A percentile compares a stretch with the other conserved stretches of the same genome.
phyloP scores from a whole-genome alignment of 2,113 vertebrate genomes.

The Pseudorasbora parva region DNA sequence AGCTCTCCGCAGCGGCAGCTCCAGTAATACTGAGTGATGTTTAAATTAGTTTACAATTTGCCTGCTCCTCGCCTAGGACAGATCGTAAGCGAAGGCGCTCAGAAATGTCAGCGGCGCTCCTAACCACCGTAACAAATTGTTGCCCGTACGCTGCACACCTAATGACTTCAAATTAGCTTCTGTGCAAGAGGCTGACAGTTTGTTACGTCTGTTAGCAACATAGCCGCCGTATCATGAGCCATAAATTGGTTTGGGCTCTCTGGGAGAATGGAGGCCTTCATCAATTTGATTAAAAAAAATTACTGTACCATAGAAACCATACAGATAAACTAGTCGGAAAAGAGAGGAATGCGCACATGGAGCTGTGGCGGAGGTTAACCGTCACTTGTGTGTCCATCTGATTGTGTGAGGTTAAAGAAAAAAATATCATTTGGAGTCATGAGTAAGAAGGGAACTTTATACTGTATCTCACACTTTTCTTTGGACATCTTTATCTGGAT shows the following conservation, averaged over 20 bases:
- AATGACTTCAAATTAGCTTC: slow-evolving; percentile 99
- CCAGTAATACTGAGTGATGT: slow-evolving; percentile 99
- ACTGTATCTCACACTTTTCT: slow-evolving; percentile 61
- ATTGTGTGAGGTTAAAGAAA: slow-evolving; percentile 32
- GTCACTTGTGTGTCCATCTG: slow-evolving; percentile 12
- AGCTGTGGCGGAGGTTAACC: slow-evolving; percentile 22
- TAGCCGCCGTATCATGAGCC: slow-evolving; percentile 97
- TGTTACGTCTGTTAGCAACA: slow-evolving; percentile 99
- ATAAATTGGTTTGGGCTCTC: slow-evolving; percentile 98
- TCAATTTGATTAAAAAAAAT: slow-evolving; percentile 99
- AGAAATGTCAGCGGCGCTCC: slow-evolving; percentile 90
- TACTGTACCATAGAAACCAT: slow-evolving; percentile 92
- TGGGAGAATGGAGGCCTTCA: slow-evolving; percentile 88
- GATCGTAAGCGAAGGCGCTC: slow-evolving; percentile 91
- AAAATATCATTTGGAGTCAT: slow-evolving; percentile 24
- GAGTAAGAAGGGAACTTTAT: slow-evolving; percentile 39
- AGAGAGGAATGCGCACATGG: slow-evolving; percentile 71
- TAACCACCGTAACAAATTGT: slow-evolving; percentile 99
- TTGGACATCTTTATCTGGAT: slow-evolving; percentile 54
- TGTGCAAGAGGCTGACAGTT: slow-evolving; percentile 97
- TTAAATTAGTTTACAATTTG: slow-evolving; percentile 99
- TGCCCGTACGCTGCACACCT: slow-evolving; percentile 96
- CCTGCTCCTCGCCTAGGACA: slow-evolving; percentile 94
- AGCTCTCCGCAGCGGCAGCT: slow-evolving; percentile 91
- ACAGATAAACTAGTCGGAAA: slow-evolving; percentile 85